A percentile compares a stretch with the other conserved stretches of the same genome.
These are phyloP conservation scores for Malurus cyaneus DNA, from an alignment of 2,113 vertebrate genomes.

Conservation along the genomic window DNA sequence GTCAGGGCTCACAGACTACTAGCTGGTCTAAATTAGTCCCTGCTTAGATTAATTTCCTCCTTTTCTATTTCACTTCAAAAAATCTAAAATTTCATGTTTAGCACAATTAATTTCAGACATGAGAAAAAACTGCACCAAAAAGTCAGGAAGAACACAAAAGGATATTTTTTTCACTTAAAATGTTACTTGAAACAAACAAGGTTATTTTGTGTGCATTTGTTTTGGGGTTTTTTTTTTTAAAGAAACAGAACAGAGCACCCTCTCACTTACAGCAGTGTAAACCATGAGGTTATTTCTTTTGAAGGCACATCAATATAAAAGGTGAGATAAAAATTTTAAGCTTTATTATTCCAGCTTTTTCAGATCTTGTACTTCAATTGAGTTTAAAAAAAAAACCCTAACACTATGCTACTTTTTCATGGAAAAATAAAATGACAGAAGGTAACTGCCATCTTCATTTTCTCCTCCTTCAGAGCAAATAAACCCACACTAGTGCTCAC, in stretches of 20 bases:
- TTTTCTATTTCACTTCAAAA: background rate
- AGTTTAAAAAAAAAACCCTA: background rate
- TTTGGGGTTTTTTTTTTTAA: background rate
- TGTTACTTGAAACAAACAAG: background rate
- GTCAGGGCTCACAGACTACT: background rate
- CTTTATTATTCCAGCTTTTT: background rate
- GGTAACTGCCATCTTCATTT: background rate
- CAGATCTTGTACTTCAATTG: background rate
- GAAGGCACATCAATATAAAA: background rate
- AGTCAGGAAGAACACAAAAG: background rate
- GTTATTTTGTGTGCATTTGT: background rate
- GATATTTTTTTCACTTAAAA: background rate
- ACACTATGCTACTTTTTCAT: background rate
- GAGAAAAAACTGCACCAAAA: background rate
- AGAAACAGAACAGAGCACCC: background rate
- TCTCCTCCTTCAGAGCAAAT: background rate
- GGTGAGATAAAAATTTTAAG: background rate
- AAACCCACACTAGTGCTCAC: accelerated
- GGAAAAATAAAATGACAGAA: background rate
- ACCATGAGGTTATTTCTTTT: background rate
- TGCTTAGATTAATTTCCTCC: background rate
- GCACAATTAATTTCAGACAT: background rate
- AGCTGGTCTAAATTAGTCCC: background rate
- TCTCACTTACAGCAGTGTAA: background rate
- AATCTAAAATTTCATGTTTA: background rate